These are phyloP conservation scores for Glaucomys volans DNA, from an alignment of 2,113 vertebrate genomes.

Conservation along the genomic window DNA sequence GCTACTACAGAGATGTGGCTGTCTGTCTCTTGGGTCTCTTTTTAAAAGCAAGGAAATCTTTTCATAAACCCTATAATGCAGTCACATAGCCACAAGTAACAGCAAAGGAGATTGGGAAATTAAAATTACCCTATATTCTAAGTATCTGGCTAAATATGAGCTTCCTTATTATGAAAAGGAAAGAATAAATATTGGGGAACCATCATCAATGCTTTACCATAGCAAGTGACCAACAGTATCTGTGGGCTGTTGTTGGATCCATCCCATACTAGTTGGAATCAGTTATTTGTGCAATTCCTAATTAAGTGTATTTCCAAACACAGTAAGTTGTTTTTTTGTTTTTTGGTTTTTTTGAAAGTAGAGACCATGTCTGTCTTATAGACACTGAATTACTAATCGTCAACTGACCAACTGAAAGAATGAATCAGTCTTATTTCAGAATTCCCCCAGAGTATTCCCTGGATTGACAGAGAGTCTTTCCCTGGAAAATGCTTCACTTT, in stretches of 20 bases:
- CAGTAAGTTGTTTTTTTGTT: too few relatives aligned
- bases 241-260: neutral
- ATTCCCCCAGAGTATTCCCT: neutral
- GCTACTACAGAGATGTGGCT: neutral
- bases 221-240: neutral
- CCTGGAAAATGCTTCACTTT: slow-evolving; percentile 9
- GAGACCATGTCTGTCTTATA: neutral
- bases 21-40: neutral
- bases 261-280: neutral
- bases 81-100: neutral
- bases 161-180: neutral
- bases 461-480: neutral
- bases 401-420: neutral
- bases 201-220: neutral
- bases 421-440: neutral
- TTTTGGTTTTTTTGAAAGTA: neutral
- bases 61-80: neutral
- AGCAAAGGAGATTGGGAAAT: slow-evolving; percentile 15
- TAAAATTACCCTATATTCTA: neutral
- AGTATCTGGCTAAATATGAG: neutral
- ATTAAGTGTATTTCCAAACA: slow-evolving; percentile 25
- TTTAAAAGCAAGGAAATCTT: neutral
- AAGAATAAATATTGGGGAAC: neutral
- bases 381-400: neutral
- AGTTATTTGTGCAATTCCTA: neutral